Evolutionary conservation across 2,113 vertebrate species (phyloP), one percentile per base, ranked within the genome.

Genomic region (Orcinus orca): DNA sequence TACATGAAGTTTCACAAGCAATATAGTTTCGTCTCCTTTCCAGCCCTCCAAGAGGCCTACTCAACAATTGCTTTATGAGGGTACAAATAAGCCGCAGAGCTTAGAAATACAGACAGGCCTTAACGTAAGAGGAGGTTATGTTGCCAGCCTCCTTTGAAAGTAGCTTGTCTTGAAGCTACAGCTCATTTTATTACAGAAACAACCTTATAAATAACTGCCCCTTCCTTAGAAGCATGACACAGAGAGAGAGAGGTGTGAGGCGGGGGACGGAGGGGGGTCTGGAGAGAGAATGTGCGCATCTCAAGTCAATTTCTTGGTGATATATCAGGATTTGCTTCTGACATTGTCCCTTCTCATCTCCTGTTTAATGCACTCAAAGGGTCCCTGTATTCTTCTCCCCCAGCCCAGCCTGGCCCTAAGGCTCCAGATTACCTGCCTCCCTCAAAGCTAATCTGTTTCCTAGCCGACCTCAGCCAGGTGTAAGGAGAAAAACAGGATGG

Each of bases 171-270:
- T 33, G 79, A 94, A 85, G 73, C 58, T 2, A 44, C 23, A 95
- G 13, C 47, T 58, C 44, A 29, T 60, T 71, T 89, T 71, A 76
- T 81, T 92, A 82, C 11, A 96, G 74, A 94, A 81, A 88, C 36
- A 12, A 84, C 74, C 81, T 77, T 73, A 67, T 4, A 63, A 73
- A 67, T 3, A 47, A 81, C 18, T 36, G 47, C 77, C 68, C 73
- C 73, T 84, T 90, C 38, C 76, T 83, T 33, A 55, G 50, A 89
- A 85, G 53, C 18, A 8, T 12, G 25, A 5, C 21, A 17, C 8
- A n/a, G 8, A 17, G 18, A 8, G 23, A 31, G 17, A 7, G 4
- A 71, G 33, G 74, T 33, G 29, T 11, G 74, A 18, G 74, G 44
- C 29, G 3, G 74, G 17, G 44, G 21, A 36, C n/a, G 11, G 77